Conservation (phyloP, 2,797 vertebrate genomes). For the Lepus oiostolus region DNA sequence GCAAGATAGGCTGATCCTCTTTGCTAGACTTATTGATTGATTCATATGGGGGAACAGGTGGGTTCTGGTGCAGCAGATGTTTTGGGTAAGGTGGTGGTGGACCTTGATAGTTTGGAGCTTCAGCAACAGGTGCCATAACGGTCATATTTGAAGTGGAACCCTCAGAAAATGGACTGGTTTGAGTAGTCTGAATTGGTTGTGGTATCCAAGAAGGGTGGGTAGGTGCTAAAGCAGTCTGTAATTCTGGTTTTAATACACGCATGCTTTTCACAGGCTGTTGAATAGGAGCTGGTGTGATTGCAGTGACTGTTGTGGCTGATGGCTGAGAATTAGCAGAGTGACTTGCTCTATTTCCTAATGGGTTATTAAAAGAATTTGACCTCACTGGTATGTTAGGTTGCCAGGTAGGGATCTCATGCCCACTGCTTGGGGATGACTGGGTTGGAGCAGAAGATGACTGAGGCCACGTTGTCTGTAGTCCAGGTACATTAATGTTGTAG, state of each 20-base stretch:
- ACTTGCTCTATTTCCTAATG: slow-evolving; percentile 89
- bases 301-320: slow-evolving; percentile 96
- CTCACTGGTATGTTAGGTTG: slow-evolving; percentile 93
- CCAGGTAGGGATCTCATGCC: slow-evolving; percentile 94
- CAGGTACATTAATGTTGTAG: slow-evolving; percentile 90
- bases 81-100: slow-evolving; percentile 98
- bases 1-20: slow-evolving; percentile 89
- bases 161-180: slow-evolving; percentile 91
- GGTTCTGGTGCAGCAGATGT: slow-evolving; percentile 93
- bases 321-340: slow-evolving; percentile 94
- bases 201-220: slow-evolving; percentile 96
- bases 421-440: slow-evolving; percentile 90
- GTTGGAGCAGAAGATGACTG: slow-evolving; percentile 90
- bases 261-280: slow-evolving; percentile 97
- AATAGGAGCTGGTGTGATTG: slow-evolving; percentile 97
- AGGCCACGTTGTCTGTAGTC: slow-evolving; percentile 92
- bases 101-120: slow-evolving; percentile 97
- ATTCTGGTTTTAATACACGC: slow-evolving; percentile 96
- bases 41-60: slow-evolving; percentile 90
- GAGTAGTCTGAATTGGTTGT: slow-evolving; percentile 88
- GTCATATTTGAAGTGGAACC: slow-evolving; percentile 86
- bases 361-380: slow-evolving; percentile 97
- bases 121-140: slow-evolving; percentile 90
- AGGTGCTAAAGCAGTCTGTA: slow-evolving; percentile 97
- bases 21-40: slow-evolving; percentile 87